Conservation (phyloP, 2,797 vertebrate species). For the Crenuchus spilurus region DNA sequence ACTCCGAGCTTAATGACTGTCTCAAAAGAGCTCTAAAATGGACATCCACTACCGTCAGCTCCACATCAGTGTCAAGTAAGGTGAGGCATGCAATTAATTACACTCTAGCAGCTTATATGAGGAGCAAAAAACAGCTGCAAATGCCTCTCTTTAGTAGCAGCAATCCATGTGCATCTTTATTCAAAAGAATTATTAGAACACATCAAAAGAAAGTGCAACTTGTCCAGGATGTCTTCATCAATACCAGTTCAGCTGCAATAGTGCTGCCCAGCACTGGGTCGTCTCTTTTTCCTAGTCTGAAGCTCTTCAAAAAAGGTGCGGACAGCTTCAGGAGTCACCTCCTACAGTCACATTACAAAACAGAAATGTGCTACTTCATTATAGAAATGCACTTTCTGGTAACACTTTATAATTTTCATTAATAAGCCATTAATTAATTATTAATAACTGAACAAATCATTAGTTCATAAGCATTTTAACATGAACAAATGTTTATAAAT, state of each 20-base stretch:
- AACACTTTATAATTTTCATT: too few relatives aligned
- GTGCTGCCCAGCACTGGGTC: constrained; percentile 58
- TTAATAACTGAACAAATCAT: too few relatives aligned
- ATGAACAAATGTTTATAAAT: too few relatives aligned
- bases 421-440: too few relatives aligned
- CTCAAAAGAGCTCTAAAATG: neutral
- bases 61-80: neutral
- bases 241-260: constrained; percentile 8
- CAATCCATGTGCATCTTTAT: neutral
- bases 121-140: neutral
- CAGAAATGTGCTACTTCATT: neutral
- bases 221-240: neutral
- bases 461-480: too few relatives aligned
- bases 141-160: constrained; percentile 4
- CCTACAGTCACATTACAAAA: constrained; percentile 56
- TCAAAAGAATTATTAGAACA: neutral
- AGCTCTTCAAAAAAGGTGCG: constrained; percentile 70
- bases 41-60: neutral
- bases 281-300: constrained; percentile 63
- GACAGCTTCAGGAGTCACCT: constrained; percentile 68
- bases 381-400: neutral
- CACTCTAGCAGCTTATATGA: constrained; percentile 15
- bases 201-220: neutral
- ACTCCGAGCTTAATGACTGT: neutral
- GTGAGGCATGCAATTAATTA: neutral